Base-by-base conservation (phyloP, 2,888 invertebrate genomes). In the Tribolium freemani region DNA sequence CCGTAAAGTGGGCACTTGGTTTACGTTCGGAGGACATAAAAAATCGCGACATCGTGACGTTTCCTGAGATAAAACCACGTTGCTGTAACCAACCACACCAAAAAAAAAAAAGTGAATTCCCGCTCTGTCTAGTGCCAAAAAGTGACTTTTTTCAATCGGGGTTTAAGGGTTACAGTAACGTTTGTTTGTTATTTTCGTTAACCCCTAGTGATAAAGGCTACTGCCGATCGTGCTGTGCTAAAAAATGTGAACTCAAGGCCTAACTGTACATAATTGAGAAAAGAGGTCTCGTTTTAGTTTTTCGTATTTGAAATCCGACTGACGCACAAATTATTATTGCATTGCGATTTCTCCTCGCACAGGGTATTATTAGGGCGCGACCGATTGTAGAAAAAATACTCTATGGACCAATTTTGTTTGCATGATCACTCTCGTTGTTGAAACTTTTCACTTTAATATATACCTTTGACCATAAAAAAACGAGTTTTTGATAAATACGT, bases 1-100 rank as follows among this genome's bases (percentile, higher is more conserved):
- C 51, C 86, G 89, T 46, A 89, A 89, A 82, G 88, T 90, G 74
- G 89, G 89, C 64, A 89, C 88, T 11, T 90, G 89, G 90, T 90
- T 90, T 78, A 90, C 87, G 54, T 90, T 89, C 77, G 89, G 89
- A 57, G 88, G 87, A 77, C 88, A 87, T 81, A 89, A 89, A 80
- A 90, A 90, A 80, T 84, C 87, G 21, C 84, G 88, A 73, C 86
- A 87, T 76, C 85, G 86, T 51, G 87, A 86, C 75, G 83, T 87
- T 81, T 88, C 88, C 83, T 87, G 88, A 88, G 88, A 87, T 83
- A 87, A 86, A 84, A 87, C 88, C 72, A 88, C 88, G 82, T 88
- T 88, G 80, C 84, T 86, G 83, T 86, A 86, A 83, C 72, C 61
- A 69, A 2, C 2, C 26, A 50, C n/a, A n/a, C n/a, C n/a, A n/a